Percentiles rank a stretch among this genome's conserved stretches.
Evolutionary conservation across 2,113 vertebrate species (phyloP).

Genomic region (Lota lota): DNA sequence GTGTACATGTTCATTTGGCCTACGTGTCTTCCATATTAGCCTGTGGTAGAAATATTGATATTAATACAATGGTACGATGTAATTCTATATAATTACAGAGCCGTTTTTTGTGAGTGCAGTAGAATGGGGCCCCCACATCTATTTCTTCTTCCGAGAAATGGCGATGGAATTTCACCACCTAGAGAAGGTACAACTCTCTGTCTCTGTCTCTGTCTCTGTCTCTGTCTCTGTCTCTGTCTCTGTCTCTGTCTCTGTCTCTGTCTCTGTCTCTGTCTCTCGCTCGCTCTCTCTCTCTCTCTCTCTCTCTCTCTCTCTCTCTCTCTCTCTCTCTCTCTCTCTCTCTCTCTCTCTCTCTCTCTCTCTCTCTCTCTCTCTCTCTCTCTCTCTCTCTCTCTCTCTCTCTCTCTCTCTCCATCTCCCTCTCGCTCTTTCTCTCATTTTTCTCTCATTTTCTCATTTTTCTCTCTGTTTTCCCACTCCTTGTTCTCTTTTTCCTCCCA

Average conservation of each 20-base stretch:
- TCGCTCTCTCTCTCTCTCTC: too few species aligned
- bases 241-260: neutral
- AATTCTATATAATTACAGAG: conserved; percentile 69
- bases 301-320: too few species aligned
- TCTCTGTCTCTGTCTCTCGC: neutral
- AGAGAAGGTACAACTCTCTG: conserved; percentile 83
- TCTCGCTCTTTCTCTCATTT: too few species aligned
- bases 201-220: neutral
- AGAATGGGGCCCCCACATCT: conserved; percentile 92
- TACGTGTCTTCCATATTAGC: neutral
- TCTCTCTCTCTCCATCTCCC: too few species aligned
- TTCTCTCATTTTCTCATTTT: too few species aligned
- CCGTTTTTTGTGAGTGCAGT: conserved; percentile 92
- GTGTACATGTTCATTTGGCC: too few species aligned
- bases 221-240: neutral
- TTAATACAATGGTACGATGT: neutral
- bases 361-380: too few species aligned
- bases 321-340: too few species aligned
- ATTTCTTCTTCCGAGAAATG: conserved; percentile 98
- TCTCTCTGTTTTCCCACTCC: neutral
- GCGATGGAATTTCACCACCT: conserved; percentile 98
- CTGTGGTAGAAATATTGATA: too few species aligned
- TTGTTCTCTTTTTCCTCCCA: too few species aligned
- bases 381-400: too few species aligned
- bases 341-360: too few species aligned